A percentile compares a stretch with the other conserved stretches of the same genome.
Conservation (phyloP, 2,888 invertebrate genomes). For the Acronicta leporina region DNA sequence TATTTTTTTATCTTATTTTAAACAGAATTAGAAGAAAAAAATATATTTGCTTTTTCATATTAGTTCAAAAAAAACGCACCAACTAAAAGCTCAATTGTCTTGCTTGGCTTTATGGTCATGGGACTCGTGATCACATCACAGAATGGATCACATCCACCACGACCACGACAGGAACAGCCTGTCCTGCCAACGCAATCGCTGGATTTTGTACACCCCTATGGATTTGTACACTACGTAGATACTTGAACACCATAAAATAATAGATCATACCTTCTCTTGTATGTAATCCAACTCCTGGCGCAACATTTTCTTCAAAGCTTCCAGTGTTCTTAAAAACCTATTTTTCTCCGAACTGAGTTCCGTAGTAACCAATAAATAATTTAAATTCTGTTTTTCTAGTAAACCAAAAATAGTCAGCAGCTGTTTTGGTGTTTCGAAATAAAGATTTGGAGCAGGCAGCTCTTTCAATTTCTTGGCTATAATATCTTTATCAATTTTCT, state of each 20-base stretch:
- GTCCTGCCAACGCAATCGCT: too few species aligned
- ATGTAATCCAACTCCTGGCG: constrained; percentile 73
- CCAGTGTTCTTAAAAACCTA: constrained; percentile 75
- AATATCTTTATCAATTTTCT: constrained; percentile 65
- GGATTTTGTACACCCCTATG: too few species aligned
- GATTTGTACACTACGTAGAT: too few species aligned
- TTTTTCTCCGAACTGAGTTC: constrained; percentile 79
- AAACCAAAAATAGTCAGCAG: constrained; percentile 73
- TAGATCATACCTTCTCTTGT: constrained; percentile 73
- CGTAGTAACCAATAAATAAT: constrained; percentile 82
- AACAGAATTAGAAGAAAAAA: too few species aligned
- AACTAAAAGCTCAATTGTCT: too few species aligned
- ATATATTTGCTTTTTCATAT: too few species aligned
- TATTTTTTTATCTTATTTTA: too few species aligned
- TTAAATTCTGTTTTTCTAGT: constrained; percentile 82
- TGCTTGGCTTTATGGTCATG: too few species aligned
- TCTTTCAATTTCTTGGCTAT: constrained; percentile 66
- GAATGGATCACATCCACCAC: too few species aligned
- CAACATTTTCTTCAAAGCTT: constrained; percentile 68
- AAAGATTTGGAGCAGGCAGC: constrained; percentile 75
- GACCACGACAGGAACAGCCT: too few species aligned
- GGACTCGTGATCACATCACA: too few species aligned
- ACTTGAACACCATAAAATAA: not conserved
- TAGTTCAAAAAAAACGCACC: too few species aligned
- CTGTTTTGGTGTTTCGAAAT: constrained; percentile 79